Conservation (phyloP, 2,888 invertebrate genomes). For the Drosophila longiperda region DNA sequence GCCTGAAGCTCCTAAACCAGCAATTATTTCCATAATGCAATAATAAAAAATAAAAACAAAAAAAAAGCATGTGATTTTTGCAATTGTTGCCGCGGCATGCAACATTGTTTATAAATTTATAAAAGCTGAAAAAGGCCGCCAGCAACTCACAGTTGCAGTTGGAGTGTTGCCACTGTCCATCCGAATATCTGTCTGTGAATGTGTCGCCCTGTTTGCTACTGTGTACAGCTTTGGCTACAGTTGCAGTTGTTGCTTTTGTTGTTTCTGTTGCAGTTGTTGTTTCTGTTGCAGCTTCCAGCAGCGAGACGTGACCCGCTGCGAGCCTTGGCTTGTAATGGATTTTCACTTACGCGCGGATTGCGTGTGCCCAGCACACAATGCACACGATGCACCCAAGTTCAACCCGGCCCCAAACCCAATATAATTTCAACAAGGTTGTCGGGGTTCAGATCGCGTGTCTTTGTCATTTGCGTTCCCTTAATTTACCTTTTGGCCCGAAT, state of each 20-base stretch:
- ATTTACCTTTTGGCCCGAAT: slow-evolving; percentile 14
- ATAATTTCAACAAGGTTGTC: background rate
- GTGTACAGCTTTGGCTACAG: slow-evolving; percentile 11
- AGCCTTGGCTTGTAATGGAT: slow-evolving; percentile 51
- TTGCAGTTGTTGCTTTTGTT: background rate
- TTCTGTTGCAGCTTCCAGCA: too few relatives aligned
- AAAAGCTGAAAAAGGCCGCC: background rate
- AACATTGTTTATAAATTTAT: background rate
- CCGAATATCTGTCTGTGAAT: background rate
- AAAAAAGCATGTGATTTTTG: background rate
- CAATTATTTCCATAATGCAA: background rate
- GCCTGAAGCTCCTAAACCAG: background rate
- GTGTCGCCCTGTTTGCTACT: slow-evolving; percentile 26
- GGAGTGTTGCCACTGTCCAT: background rate
- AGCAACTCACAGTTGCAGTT: background rate
- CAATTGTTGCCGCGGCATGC: background rate
- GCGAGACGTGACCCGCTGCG: slow-evolving; percentile 38
- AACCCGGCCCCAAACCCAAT: background rate
- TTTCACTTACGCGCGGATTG: slow-evolving; percentile 73
- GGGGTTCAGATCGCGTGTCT: slow-evolving; percentile 40
- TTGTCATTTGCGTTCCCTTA: slow-evolving; percentile 19
- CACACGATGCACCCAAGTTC: slow-evolving; percentile 4
- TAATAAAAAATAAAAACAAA: background rate
- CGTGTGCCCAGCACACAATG: slow-evolving; percentile 46
- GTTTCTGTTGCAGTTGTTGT: background rate